Conservation (phyloP, 2,797 vertebrate species). For the Lepus oiostolus region DNA sequence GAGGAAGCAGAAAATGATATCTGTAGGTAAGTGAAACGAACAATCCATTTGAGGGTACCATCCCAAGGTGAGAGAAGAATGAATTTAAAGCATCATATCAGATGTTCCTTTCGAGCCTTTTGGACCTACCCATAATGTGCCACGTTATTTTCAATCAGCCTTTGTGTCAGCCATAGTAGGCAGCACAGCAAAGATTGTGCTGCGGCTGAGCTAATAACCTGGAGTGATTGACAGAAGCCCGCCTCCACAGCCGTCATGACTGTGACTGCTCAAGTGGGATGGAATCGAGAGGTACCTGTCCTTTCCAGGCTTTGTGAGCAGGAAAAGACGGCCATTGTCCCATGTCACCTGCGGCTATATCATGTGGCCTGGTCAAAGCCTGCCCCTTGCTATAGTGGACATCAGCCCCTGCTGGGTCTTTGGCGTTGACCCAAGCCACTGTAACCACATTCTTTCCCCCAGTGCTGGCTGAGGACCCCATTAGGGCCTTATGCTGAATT, state of each 20-base stretch:
- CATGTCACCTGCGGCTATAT: too few relatives aligned
- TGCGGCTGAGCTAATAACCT: too few relatives aligned
- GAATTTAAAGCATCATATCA: background rate
- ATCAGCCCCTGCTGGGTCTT: accelerated
- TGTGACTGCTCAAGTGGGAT: background rate
- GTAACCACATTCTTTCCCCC: background rate
- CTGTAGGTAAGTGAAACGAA: constrained; percentile 93
- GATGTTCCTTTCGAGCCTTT: background rate
- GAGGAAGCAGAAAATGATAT: constrained; percentile 96
- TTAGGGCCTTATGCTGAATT: background rate
- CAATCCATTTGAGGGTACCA: background rate
- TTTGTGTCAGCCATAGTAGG: background rate
- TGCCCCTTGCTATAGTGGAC: background rate
- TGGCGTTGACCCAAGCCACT: background rate
- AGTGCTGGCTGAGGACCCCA: accelerated
- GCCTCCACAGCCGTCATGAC: background rate
- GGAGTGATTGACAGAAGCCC: background rate
- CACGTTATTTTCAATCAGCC: background rate
- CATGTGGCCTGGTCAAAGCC: background rate
- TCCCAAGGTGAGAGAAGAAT: background rate
- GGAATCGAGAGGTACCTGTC: background rate
- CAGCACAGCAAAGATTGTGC: too few relatives aligned
- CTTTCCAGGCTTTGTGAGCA: background rate
- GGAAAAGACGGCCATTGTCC: background rate
- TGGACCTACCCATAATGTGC: background rate